Base-by-base conservation (phyloP, 2,888 invertebrate genomes). In the Exephanes ischioxanthus region DNA sequence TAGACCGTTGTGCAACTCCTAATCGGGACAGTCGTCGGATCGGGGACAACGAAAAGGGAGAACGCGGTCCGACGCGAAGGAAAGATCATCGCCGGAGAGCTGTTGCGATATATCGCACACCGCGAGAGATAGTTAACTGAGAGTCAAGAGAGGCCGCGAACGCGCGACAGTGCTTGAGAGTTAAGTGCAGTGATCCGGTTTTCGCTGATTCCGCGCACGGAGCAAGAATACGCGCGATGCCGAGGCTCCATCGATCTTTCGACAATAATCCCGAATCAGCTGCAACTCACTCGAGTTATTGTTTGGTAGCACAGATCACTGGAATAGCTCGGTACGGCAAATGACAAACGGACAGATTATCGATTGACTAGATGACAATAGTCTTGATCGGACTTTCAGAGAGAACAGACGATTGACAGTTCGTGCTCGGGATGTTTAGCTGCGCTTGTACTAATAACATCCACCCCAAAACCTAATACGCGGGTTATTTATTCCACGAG, bases 11-110 rank as follows among this genome's bases (percentile, higher is more conserved):
- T 30, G 81, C 22, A 80, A 83, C 72, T 86, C 86, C 81, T 86
- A 86, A 87, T 83, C 83, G 82, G 86, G 85, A 76, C 78, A 67
- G 71, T 75, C 61, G 22, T 61, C 45, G 37, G 73, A 83, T 85
- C 87, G 83, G 80, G 87, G 87, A 86, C 87, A 87, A 87, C 80
- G 83, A 86, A 87, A 86, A 83, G 81, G 81, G 68, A 78, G 73
- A 83, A 37, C 55, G 55, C 11, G 26, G 58, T 16, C 4, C 22
- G 26, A 58, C 22, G 58, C 58, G 26, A 58, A 22, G 14, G 58
- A 80, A 80, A 80, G 81, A 76, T 81, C 63, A 70, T 75, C 68
- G 55, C 7, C 22, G 73, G 30, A 75, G 58, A 51, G 48, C 2
- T 37, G 45, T 45, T 58, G 14, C 58, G 58, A 58, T 26, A 58